phyloP scores from a whole-genome alignment of 2,113 vertebrate species.

The Grammomys dolichurus region DNA sequence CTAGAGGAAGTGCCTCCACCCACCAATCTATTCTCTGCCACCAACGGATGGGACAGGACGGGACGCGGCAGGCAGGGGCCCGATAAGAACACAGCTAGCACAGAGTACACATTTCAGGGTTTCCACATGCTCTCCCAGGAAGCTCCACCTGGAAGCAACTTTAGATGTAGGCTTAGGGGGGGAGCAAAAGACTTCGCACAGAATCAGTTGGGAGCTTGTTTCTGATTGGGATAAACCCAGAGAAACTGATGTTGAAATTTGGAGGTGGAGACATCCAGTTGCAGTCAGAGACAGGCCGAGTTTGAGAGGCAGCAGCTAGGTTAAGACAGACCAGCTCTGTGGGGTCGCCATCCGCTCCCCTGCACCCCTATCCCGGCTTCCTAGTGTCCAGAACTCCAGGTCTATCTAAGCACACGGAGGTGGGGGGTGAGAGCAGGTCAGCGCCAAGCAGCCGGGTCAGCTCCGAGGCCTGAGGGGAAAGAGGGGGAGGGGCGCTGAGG shows the following conservation, averaged over 20 bases:
- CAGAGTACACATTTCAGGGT: neutral
- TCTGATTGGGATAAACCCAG: neutral
- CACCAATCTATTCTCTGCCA: neutral
- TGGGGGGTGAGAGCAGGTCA: slow-evolving; percentile 80
- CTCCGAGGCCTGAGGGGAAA: slow-evolving; percentile 68
- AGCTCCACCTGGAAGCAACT: slow-evolving; percentile 33
- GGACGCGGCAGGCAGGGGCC: neutral
- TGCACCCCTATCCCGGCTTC: slow-evolving; percentile 58
- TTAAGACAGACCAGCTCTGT: slow-evolving; percentile 1
- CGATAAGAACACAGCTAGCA: neutral
- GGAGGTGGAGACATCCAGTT: slow-evolving; percentile 9
- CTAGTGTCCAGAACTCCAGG: slow-evolving; percentile 76
- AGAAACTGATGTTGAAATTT: slow-evolving; percentile 56
- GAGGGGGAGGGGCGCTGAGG: slow-evolving; percentile 42
- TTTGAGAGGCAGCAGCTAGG: slow-evolving; percentile 24
- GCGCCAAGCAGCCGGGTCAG: slow-evolving; percentile 81
- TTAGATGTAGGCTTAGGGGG: slow-evolving; percentile 19
- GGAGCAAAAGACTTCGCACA: slow-evolving; percentile 20
- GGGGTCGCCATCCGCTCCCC: neutral
- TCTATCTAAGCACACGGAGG: slow-evolving; percentile 75
- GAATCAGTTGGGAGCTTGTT: slow-evolving; percentile 36
- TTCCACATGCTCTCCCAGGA: neutral
- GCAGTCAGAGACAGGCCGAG: slow-evolving; percentile 11
- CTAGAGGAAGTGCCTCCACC: slow-evolving; percentile 34
- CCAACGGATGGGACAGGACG: neutral